Conservation (phyloP, 2,888 invertebrate genomes). For the Atrina japonica region DNA sequence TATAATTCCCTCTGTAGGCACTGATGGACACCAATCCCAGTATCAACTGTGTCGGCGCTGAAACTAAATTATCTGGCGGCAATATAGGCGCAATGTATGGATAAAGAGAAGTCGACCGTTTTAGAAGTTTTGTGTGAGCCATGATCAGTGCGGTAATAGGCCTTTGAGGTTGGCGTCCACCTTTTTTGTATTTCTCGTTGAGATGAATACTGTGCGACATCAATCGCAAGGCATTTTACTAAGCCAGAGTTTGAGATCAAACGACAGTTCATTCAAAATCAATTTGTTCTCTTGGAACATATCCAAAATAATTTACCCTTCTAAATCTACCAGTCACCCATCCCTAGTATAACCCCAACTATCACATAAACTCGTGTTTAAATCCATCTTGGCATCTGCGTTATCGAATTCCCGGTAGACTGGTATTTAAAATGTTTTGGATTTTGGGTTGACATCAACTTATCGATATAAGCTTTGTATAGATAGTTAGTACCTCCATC, state of each 20-base stretch:
- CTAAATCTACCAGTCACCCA: conserved; percentile 41
- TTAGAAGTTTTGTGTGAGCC: conserved; percentile 32
- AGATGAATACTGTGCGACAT: conserved; percentile 21
- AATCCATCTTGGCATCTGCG: conserved; percentile 31
- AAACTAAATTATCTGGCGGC: conserved; percentile 37
- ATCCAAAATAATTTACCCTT: conserved; percentile 38
- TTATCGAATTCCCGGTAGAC: too few species aligned
- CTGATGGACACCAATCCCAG: conserved; percentile 17
- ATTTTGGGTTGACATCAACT: conserved; percentile 43
- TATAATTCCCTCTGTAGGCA: conserved; percentile 37
- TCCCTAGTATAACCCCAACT: conserved; percentile 30
- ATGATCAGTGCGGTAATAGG: conserved; percentile 27
- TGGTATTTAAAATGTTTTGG: too few species aligned
- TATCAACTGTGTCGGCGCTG: conserved; percentile 4
- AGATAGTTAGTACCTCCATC: conserved; percentile 45
- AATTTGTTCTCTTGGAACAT: conserved; percentile 40
- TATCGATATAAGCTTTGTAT: conserved; percentile 53
- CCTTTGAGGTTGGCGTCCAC: conserved; percentile 39
- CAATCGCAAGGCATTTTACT: conserved; percentile 39
- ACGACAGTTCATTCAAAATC: conserved; percentile 39
- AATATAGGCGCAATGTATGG: conserved; percentile 41
- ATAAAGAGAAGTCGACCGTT: conserved; percentile 31
- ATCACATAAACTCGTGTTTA: conserved; percentile 34
- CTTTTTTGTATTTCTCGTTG: conserved; percentile 27
- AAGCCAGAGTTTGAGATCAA: conserved; percentile 44